Base-by-base conservation (phyloP, 1,140 invertebrate species). In the Euschistus heros region DNA sequence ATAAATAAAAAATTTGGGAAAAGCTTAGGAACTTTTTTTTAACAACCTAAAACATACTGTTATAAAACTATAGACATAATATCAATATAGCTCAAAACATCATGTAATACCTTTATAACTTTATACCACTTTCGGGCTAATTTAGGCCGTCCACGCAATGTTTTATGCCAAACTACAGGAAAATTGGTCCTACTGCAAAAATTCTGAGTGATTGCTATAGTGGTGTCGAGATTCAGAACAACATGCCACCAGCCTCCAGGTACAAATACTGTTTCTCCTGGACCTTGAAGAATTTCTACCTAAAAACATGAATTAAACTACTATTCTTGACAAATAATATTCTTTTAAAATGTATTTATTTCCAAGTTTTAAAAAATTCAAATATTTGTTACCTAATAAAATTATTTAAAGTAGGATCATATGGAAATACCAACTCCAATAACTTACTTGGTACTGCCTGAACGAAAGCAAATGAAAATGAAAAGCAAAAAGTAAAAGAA, bases 211-310 rank as follows among this genome's bases (percentile, higher is more conserved):
- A 99, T 90, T 44, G 97, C 97, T 62, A 98, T 86, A 1, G 96
- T 98, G 66, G 90, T 86, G 70, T 97, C 93, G 60, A 98, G 77
- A 79, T 99, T 99, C 8, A 99, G 78, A 18, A 99, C 97, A 44
- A 99, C 96, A 77, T 99, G 97, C 97, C 97, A 99, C 91, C 91
- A 95, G 3, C 93, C 93, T 24, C 91, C 93, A 24, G 97, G 97
- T 52, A 99, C 94, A 81, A 98, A 99, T 22, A 99, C 94, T 6
- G 95, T 97, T 75, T 99, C 97, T 37, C 96, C 96, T 47, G 96
- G 94, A 70, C 86, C 84, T 76, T 99, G 97, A n/a, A 98, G 77
- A 70, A 98, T 93, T 80, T 98, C 95, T 66, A 98, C 84, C 85
- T 89, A 75, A 67, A 73, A 74, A 52, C 52, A 62, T 30, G 67